phyloP scores from a whole-genome alignment of 2,797 vertebrate genomes.

The Pogonophryne albipinna region DNA sequence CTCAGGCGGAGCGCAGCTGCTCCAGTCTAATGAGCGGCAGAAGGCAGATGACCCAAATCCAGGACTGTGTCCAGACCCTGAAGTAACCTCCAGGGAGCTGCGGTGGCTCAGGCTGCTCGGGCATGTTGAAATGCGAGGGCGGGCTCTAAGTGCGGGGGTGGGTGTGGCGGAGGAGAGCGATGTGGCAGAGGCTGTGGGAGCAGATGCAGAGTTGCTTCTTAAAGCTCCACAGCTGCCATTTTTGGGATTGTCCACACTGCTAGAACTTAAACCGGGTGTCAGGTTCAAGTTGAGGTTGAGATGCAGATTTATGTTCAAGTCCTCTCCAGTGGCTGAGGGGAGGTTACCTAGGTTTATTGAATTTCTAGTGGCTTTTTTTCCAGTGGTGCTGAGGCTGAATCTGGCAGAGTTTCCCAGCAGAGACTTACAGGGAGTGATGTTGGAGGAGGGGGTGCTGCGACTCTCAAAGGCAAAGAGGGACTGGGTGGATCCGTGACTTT shows the following conservation, averaged over 20 bases:
- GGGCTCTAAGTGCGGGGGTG: slow-evolving; percentile 81
- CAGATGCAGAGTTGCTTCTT: slow-evolving; percentile 54
- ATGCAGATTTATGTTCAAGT: slow-evolving; percentile 86
- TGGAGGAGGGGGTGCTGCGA: slow-evolving; percentile 72
- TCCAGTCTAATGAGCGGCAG: slow-evolving; percentile 85
- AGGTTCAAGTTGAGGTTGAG: slow-evolving; percentile 87
- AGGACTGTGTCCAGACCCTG: slow-evolving; percentile 56
- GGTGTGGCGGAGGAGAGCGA: slow-evolving; percentile 75
- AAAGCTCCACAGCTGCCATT: slow-evolving; percentile 61
- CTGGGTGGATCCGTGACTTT: slow-evolving; percentile 82
- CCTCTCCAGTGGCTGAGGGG: slow-evolving; percentile 86
- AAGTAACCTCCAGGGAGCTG: slow-evolving; percentile 85
- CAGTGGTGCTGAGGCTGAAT: slow-evolving; percentile 79
- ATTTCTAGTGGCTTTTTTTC: slow-evolving; percentile 85
- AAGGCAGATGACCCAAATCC: slow-evolving; percentile 79
- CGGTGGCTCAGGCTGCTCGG: slow-evolving; percentile 84
- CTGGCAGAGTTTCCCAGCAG: slow-evolving; percentile 84
- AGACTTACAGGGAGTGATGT: slow-evolving; percentile 82
- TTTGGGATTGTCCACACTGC: slow-evolving; percentile 62
- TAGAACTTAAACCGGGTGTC: slow-evolving; percentile 79
- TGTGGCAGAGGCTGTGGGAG: slow-evolving; percentile 70
- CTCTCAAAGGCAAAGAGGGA: slow-evolving; percentile 81
- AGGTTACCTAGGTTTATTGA: slow-evolving; percentile 88
- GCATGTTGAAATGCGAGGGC: slow-evolving; percentile 88
- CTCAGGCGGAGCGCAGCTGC: slow-evolving; percentile 72